Base-by-base conservation (phyloP, 2,888 invertebrate genomes). In the Zaprionus lineosus region DNA sequence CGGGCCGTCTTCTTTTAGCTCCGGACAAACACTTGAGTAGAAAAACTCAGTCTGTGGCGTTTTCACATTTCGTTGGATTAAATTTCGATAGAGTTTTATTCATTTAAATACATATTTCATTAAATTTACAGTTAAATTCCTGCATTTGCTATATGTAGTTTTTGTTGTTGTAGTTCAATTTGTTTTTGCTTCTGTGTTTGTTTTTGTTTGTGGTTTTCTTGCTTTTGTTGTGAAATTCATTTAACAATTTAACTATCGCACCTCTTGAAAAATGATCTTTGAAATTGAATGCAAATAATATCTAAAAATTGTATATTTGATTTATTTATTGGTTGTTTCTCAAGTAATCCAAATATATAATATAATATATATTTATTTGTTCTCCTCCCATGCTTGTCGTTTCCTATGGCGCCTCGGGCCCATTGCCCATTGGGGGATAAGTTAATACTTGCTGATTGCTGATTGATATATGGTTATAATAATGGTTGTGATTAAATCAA, bases 141-240 rank as follows among this genome's bases (percentile, higher is more conserved):
- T 84, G 78, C 82, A 74, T 77, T 78, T 84, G 74, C 78, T 84
- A 84, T 84, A 74, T 82, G 84, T 78, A 78, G 82, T 74, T 82
- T 50, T 53, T 51, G 34, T 62, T 48, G 43, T 15, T 43, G 31
- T 72, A 62, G 44, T 61, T 61, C 34, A 58, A 28, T 62, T 69
- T 62, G 47, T 69, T 57, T 57, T 60, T 48, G 40, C 61, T 56
- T 50, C 9, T 34, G 43, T 66, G 64, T 36, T 70, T 65, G 46
- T 60, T 14, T 37, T 57, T 50, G 34, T 52, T 31, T 37, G n/a
- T 58, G 15, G 33, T 36, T 15, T 60, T 56, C 24, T 59, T 50
- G 50, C 33, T 60, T 12, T 21, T 29, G 43, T 55, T 70, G 46
- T 76, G 82, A 48, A 78, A 78, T 84, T 84, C 40, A 56, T 78